Evolutionary conservation across 2,113 vertebrate genomes (phyloP), one percentile per base, ranked within the genome.

Genomic region (Shinisaurus crocodilurus): DNA sequence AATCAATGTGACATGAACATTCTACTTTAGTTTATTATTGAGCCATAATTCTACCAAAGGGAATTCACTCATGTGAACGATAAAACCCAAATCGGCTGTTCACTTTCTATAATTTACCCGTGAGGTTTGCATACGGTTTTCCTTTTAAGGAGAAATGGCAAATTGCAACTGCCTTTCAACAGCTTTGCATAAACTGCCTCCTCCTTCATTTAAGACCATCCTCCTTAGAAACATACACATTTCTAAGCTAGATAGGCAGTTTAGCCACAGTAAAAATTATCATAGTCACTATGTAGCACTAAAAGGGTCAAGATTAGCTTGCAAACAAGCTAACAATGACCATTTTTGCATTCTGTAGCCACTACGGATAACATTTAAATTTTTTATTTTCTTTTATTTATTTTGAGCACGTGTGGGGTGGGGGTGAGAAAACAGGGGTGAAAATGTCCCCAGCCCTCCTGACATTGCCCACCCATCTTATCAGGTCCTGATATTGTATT

Each of bases 1-100:
- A 34, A 89, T 91, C 87, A 40, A 77, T 88, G 82, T 86, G 89
- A 82, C 60, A 67, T 40, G 10, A 89, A 82, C 90, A 77, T 82
- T 93, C 82, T 7, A 12, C 23, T 90, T 32, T 50, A 8, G 0
- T 93, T 91, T 89, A 82, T 88, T 84, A 40, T 89, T 70, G 80
- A 89, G 9, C 6, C 0, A 27, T 67, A 88, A 77, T 85, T 91
- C 37, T 67, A 89, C 76, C 90, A 70, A 82, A 40, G 89, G 92
- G 45, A 90, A 67, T 92, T 94, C 90, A 72, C 23, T 77, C 43
- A 12, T 0, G 12, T 79, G 86, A 91, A 84, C 48, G 50, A 67
- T 72, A 93, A 90, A 89, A 13, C 75, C 43, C 81, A 75, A 54
- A 90, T 27, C 0, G 0, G 87, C 75, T 94, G 80, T 87, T 93